A percentile compares a stretch with the other conserved stretches of the same genome.
Conservation (phyloP, 30 jellyfish, hydroid and myxozoan genomes). For the Aurelia sp. region DNA sequence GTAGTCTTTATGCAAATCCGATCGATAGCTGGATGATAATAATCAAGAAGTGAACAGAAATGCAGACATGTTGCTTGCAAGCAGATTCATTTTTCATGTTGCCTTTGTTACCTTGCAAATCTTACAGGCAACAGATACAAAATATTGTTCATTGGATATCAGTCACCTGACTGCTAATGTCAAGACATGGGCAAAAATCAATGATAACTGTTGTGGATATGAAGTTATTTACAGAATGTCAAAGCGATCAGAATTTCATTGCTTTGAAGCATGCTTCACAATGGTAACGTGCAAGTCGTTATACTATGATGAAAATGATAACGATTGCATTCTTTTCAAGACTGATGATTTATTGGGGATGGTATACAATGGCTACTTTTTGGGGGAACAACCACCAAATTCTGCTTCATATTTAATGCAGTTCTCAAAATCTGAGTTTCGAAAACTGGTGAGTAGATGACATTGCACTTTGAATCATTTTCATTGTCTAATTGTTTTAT, state of each 20-base stretch:
- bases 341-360: not conserved
- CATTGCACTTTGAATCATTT: too few relatives aligned
- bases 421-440: not conserved
- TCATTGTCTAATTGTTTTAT: too few relatives aligned
- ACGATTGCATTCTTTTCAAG: not conserved
- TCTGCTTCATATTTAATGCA: not conserved
- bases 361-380: not conserved
- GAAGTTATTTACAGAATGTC: not conserved
- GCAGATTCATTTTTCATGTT: too few relatives aligned
- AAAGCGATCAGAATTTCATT: not conserved
- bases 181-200: not conserved
- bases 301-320: not conserved
- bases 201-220: slow-evolving; percentile 1
- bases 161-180: not conserved
- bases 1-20: too few relatives aligned
- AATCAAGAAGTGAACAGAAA: too few relatives aligned
- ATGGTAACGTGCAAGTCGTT: slow-evolving; percentile 1
- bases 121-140: too few relatives aligned
- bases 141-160: too few relatives aligned
- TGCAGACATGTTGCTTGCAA: too few relatives aligned
- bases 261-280: slow-evolving; percentile 11
- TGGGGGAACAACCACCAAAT: not conserved
- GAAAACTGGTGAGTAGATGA: not conserved
- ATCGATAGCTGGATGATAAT: too few relatives aligned
- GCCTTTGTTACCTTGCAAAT: too few relatives aligned